phyloP scores from a whole-genome alignment of 2,888 invertebrate genomes.

The Parelbella ahira region DNA sequence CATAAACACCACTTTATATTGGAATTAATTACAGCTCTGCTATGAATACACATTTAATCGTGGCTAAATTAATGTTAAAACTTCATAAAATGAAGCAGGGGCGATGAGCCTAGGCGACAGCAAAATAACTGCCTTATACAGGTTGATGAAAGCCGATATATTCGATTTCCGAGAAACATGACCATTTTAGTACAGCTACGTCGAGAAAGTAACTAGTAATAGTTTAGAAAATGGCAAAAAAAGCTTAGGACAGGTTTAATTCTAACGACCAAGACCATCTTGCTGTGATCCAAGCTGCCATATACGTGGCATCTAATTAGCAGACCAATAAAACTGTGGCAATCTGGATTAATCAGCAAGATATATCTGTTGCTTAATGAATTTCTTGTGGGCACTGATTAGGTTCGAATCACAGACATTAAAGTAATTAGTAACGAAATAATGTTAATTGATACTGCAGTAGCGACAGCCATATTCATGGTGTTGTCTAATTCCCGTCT shows the following conservation, averaged over 20 bases:
- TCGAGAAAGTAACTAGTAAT: conserved; percentile 30
- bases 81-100: too few relatives aligned
- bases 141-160: conserved; percentile 27
- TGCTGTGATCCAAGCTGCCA: conserved; percentile 1
- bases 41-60: too few relatives aligned
- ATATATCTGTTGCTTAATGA: not conserved
- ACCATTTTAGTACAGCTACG: conserved; percentile 27
- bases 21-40: too few relatives aligned
- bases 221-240: conserved; percentile 23
- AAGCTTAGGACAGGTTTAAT: conserved; percentile 8
- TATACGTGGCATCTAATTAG: conserved; percentile 13
- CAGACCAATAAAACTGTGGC: conserved; percentile 7
- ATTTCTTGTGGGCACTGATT: conserved; percentile 1
- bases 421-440: not conserved
- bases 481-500: too few relatives aligned
- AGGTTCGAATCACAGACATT: not conserved
- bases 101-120: too few relatives aligned
- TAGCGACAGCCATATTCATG: too few relatives aligned
- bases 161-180: conserved; percentile 28
- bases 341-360: conserved; percentile 4
- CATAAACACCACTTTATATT: too few relatives aligned
- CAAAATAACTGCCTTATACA: not conserved
- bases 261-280: not conserved
- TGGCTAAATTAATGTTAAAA: too few relatives aligned
- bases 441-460: conserved; percentile 1